Percentiles rank a stretch among this genome's conserved stretches.
Evolutionary conservation across 2,888 invertebrate genomes (phyloP).

Genomic region (Halocaridina rubra): DNA sequence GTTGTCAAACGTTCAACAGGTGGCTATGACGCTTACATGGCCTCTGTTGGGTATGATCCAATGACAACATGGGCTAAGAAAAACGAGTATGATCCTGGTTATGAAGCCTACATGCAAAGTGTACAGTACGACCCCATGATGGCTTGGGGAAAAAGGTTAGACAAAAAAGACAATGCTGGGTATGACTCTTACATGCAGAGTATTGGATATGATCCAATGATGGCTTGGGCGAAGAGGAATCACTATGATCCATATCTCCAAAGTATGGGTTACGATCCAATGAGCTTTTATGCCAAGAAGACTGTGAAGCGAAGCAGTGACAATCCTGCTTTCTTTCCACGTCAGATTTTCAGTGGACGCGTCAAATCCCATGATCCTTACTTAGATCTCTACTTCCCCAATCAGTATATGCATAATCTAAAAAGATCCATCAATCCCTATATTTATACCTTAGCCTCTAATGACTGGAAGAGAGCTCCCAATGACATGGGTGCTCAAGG

Average conservation of each 20-base stretch:
- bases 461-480: constrained; percentile 56
- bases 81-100: constrained; percentile 18
- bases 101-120: constrained; percentile 31
- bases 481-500: constrained; percentile 67
- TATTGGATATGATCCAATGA: constrained; percentile 42
- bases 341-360: constrained; percentile 3
- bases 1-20: constrained; percentile 41
- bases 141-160: constrained; percentile 37
- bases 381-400: constrained; percentile 40
- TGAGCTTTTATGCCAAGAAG: constrained; percentile 10
- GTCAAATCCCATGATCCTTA: constrained; percentile 44
- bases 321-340: neutral
- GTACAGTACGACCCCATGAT: constrained; percentile 39
- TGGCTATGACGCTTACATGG: constrained; percentile 20
- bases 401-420: constrained; percentile 49
- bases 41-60: constrained; percentile 36
- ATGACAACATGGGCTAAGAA: constrained; percentile 31
- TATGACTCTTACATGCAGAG: constrained; percentile 47
- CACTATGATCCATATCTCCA: constrained; percentile 18
- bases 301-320: constrained; percentile 24
- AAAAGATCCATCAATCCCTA: constrained; percentile 53
- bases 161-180: constrained; percentile 28
- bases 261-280: constrained; percentile 33
- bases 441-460: constrained; percentile 29
- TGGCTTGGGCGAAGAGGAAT: constrained; percentile 35